Percentiles rank a stretch among this genome's conserved stretches.
These are phyloP conservation scores for Spodoptera exigua DNA, from an alignment of 2,888 invertebrate genomes.

Conservation along the genomic window DNA sequence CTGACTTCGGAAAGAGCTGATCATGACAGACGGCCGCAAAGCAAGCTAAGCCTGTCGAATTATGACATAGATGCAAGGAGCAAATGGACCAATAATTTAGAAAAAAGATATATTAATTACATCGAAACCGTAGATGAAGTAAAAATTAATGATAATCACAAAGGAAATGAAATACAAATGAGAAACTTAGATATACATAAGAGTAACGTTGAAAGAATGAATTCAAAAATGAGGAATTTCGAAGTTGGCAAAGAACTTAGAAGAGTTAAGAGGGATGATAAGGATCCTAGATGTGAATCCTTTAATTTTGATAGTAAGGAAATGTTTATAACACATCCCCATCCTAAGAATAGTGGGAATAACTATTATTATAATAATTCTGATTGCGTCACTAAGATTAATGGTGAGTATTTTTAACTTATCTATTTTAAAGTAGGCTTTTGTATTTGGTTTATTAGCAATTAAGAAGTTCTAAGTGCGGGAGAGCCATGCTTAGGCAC, in stretches of 20 bases:
- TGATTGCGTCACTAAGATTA: slow-evolving; percentile 76
- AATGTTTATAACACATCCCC: slow-evolving; percentile 72
- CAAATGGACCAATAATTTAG: slow-evolving; percentile 62
- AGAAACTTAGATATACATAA: slow-evolving; percentile 62
- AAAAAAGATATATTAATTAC: slow-evolving; percentile 41
- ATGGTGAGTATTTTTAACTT: slow-evolving; percentile 67
- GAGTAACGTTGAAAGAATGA: slow-evolving; percentile 43
- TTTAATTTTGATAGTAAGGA: slow-evolving; percentile 63
- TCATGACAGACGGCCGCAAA: slow-evolving; percentile 66
- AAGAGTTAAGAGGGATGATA: slow-evolving; percentile 68
- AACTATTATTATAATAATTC: slow-evolving; percentile 77
- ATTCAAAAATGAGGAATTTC: slow-evolving; percentile 45
- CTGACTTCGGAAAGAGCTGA: slow-evolving; percentile 74
- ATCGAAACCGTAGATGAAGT: slow-evolving; percentile 41
- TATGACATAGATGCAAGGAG: slow-evolving; percentile 48
- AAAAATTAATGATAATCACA: slow-evolving; percentile 12
- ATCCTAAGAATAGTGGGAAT: slow-evolving; percentile 62
- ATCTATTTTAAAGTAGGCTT: no score
- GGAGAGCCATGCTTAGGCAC: no score
- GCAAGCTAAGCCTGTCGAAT: slow-evolving; percentile 47
- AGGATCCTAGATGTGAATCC: slow-evolving; percentile 66
- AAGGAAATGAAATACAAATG: slow-evolving; percentile 30
- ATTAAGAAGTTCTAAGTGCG: no score
- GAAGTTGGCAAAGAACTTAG: slow-evolving; percentile 52
- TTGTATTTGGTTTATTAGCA: no score